These are phyloP conservation scores for Dicentrarchus labrax DNA, from an alignment of 2,113 vertebrate species.

Conservation along the genomic window DNA sequence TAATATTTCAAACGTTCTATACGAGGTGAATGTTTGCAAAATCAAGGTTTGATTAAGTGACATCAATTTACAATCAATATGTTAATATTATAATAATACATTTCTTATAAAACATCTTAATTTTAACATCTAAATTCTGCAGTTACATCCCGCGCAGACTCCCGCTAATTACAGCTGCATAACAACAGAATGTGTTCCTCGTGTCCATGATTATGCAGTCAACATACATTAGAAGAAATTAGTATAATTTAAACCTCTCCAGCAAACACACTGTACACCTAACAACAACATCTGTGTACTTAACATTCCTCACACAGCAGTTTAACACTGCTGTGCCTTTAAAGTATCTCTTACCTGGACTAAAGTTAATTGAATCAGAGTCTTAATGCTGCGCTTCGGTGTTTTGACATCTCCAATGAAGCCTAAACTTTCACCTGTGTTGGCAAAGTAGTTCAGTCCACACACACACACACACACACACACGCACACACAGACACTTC, in stretches of 20 bases:
- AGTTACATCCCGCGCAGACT: not conserved
- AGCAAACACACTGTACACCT: not conserved
- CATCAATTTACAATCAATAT: not conserved
- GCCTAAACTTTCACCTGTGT: constrained; percentile 49
- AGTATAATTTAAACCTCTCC: not conserved
- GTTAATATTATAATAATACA: not conserved
- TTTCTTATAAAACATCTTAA: not conserved
- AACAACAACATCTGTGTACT: constrained; percentile 9
- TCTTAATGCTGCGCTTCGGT: constrained; percentile 54
- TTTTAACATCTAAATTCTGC: not conserved
- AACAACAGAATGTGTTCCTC: not conserved
- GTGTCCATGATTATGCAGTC: not conserved
- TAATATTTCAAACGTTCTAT: too few relatives aligned
- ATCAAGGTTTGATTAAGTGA: not conserved
- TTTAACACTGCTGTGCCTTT: constrained; percentile 24
- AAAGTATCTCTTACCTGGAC: constrained; percentile 44
- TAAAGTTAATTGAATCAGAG: constrained; percentile 71
- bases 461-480: constrained; percentile 24
- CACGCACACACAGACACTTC: constrained; percentile 38
- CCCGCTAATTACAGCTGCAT: not conserved
- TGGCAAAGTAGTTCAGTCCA: constrained; percentile 41
- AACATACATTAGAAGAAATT: not conserved
- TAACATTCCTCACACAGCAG: constrained; percentile 12
- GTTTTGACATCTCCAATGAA: constrained; percentile 70
- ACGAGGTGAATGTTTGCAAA: not conserved